phyloP scores from a whole-genome alignment of 2,888 invertebrate species.

The Eupithecia abbreviata region DNA sequence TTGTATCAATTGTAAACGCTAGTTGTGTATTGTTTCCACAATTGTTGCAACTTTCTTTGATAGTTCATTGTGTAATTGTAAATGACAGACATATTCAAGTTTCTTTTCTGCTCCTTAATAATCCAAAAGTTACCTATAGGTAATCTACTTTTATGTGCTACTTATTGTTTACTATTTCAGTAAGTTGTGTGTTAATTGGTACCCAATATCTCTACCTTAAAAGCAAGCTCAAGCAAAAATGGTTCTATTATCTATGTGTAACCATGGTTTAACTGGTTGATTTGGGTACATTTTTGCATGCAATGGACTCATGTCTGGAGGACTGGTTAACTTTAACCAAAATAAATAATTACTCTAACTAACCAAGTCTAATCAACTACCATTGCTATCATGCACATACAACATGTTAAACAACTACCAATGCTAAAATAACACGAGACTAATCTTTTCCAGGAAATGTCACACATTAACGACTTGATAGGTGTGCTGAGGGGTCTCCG shows the following conservation, averaged over 20 bases:
- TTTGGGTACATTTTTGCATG: neutral
- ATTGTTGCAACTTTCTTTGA: neutral
- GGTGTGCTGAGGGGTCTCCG: conserved; percentile 88
- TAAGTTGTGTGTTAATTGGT: neutral
- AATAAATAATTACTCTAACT: neutral
- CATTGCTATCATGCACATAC: neutral
- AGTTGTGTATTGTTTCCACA: neutral
- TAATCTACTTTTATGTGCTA: neutral
- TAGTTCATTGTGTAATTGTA: neutral
- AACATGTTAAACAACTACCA: conserved; percentile 41
- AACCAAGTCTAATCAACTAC: neutral
- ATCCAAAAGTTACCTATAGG: neutral
- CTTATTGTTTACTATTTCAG: neutral
- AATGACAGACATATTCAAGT: neutral
- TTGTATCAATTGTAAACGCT: neutral
- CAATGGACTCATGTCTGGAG: neutral
- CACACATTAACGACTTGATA: conserved; percentile 85
- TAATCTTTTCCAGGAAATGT: conserved; percentile 78
- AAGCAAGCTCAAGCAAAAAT: neutral
- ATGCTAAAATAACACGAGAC: conserved; percentile 35
- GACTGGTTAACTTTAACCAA: neutral
- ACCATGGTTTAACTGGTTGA: neutral
- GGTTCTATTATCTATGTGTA: neutral
- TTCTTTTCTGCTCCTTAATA: neutral
- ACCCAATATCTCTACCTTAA: neutral